A percentile compares a stretch with the other conserved stretches of the same genome.
Evolutionary conservation across 2,113 vertebrate species (phyloP).

Genomic region (Alligator sinensis): DNA sequence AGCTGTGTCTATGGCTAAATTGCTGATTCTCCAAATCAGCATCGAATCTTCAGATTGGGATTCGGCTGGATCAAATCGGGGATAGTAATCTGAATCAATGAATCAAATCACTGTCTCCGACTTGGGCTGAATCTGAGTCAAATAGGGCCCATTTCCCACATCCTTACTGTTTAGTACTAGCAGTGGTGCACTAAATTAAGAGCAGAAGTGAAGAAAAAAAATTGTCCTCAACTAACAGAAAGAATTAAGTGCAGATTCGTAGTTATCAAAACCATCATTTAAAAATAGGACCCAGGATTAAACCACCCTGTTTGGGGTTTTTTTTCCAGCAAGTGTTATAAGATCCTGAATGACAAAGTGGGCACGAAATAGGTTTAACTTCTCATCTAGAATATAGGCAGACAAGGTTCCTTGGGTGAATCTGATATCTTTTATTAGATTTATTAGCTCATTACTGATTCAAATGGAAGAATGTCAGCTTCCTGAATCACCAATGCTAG

Average conservation of each 20-base stretch:
- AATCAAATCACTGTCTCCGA: too few species aligned
- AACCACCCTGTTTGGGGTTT: background rate
- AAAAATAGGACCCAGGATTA: background rate
- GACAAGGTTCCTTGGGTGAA: background rate
- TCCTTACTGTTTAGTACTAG: background rate
- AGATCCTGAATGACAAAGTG: background rate
- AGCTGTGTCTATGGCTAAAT: too few species aligned
- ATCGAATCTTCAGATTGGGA: too few species aligned
- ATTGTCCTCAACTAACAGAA: background rate
- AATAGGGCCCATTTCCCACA: too few species aligned
- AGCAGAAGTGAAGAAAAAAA: background rate
- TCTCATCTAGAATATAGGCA: background rate
- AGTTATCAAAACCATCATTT: conserved; percentile 23
- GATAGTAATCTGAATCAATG: too few species aligned
- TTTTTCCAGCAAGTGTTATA: background rate
- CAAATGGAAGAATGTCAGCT: background rate
- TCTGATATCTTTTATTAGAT: too few species aligned
- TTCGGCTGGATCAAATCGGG: too few species aligned
- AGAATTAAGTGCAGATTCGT: background rate
- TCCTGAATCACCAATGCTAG: background rate
- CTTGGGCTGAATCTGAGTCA: too few species aligned
- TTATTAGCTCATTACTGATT: background rate
- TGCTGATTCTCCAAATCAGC: too few species aligned
- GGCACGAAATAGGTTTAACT: background rate
- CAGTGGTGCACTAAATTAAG: background rate